Evolutionary conservation across 2,888 invertebrate species (phyloP), one percentile per base, ranked within the genome.

Genomic region (Macaria liturata): DNA sequence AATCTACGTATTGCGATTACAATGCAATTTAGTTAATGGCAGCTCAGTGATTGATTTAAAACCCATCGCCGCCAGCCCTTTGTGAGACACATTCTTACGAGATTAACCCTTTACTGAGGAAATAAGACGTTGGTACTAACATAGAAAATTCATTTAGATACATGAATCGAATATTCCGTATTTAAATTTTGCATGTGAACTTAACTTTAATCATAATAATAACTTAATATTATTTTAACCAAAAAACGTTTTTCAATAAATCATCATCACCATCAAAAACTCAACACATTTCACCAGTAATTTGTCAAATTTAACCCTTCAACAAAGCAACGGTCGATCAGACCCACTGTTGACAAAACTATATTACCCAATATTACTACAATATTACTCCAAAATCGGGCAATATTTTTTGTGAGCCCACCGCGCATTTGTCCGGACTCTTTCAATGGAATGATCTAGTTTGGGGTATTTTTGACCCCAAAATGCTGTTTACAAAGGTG

Each of bases 301-400:
- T 91, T 91, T 91, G 89, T 91, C 90, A 90, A 79, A 67, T 64
- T 75, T 83, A 84, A 87, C 91, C 91, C 88, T 81, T 62, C 69
- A 74, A 70, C 71, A 75, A 76, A 65, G 66, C 65, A 65, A 72
- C 74, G 80, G 78, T 76, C 80, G 68, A 75, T 71, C 86, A 83
- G 83, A 84, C 87, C 88, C 84, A 69, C 74, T 90, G 91, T 91
- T 91, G 87, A 90, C 91, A 88, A 91, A 91, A 91, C 91, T 89
- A 70, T 89, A 89, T 90, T 87, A 91, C 91, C 91, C 83, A 88
- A 87, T 81, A 91, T 88, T 86, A 78, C 55, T 59, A 88, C 88
- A 91, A 91, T 89, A 90, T 91, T 89, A 81, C 79, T 78, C 85
- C 78, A 83, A 86, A 77, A 80, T 79, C 82, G 80, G 77, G 76